A percentile compares a stretch with the other conserved stretches of the same genome.
These are phyloP conservation scores for Diachasma alloeum DNA, from an alignment of 1,140 invertebrate species.

Conservation along the genomic window DNA sequence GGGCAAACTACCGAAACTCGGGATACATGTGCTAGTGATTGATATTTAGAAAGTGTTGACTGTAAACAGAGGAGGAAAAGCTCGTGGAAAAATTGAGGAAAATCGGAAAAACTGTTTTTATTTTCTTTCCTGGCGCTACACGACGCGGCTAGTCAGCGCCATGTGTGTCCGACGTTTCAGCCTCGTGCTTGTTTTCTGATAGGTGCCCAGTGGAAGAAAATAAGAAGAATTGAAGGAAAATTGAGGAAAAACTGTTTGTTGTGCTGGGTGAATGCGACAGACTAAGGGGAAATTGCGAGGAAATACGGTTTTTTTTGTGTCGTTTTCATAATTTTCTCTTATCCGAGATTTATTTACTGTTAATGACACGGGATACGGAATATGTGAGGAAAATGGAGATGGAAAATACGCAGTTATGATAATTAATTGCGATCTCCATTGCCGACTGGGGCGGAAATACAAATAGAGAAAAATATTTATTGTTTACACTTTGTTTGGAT, in stretches of 20 bases:
- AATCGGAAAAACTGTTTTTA: neutral
- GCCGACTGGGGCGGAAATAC: neutral
- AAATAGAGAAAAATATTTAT: neutral
- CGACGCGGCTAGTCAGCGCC: constrained; percentile 21
- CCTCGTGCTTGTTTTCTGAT: constrained; percentile 25
- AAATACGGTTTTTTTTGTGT: no score
- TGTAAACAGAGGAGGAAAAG: no score
- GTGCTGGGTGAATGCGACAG: constrained; percentile 7
- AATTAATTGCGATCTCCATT: neutral
- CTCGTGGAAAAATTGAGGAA: neutral
- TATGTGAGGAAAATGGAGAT: neutral
- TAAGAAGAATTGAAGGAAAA: neutral
- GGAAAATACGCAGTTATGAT: constrained; percentile 1
- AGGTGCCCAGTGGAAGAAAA: neutral
- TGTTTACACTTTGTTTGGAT: no score
- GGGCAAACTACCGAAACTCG: no score
- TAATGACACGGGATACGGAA: no score
- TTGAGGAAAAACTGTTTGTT: neutral
- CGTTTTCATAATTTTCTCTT: neutral
- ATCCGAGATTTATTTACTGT: no score
- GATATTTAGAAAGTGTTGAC: no score
- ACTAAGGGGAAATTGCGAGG: neutral
- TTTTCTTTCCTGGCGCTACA: neutral
- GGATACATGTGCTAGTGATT: no score
- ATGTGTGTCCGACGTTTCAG: constrained; percentile 28